These are phyloP conservation scores for Tachyglossus aculeatus DNA, from an alignment of 2,797 vertebrate species.

Conservation along the genomic window DNA sequence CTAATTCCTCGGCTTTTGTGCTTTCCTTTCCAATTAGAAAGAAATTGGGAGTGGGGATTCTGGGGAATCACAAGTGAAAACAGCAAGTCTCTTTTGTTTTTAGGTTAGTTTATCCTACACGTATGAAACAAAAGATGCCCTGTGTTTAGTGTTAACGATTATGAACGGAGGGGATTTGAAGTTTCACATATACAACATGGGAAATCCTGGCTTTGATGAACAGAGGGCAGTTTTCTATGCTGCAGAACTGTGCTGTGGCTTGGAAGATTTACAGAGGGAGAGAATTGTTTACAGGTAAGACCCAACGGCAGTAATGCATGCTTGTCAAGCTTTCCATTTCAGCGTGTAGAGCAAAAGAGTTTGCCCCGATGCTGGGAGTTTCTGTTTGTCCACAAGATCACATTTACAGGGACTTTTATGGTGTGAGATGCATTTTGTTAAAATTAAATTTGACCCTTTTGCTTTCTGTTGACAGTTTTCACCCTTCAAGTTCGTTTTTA, in stretches of 20 bases:
- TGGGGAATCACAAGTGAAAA: neutral
- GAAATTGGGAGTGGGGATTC: neutral
- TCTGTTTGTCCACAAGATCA: too few species aligned
- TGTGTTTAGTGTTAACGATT: slow-evolving; percentile 92
- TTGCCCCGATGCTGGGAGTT: too few species aligned
- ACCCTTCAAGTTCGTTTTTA: neutral
- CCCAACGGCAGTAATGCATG: fast-evolving
- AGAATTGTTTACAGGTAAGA: slow-evolving; percentile 91
- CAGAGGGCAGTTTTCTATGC: slow-evolving; percentile 92
- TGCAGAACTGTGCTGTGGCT: slow-evolving; percentile 91
- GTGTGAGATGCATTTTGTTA: neutral
- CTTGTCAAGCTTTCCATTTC: fast-evolving
- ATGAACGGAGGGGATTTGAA: slow-evolving; percentile 95
- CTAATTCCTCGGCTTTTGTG: neutral
- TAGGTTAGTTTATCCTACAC: slow-evolving; percentile 92
- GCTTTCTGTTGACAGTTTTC: neutral
- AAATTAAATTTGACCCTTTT: neutral
- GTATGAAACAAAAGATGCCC: slow-evolving; percentile 89
- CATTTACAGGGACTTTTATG: neutral
- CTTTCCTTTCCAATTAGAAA: neutral
- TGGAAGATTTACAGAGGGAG: slow-evolving; percentile 90
- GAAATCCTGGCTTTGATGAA: slow-evolving; percentile 90
- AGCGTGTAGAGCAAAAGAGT: neutral
- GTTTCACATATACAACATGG: slow-evolving; percentile 95
- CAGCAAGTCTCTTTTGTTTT: neutral